Evolutionary conservation across 2,888 invertebrate species (phyloP).

Genomic region (Synergus japonicus): DNA sequence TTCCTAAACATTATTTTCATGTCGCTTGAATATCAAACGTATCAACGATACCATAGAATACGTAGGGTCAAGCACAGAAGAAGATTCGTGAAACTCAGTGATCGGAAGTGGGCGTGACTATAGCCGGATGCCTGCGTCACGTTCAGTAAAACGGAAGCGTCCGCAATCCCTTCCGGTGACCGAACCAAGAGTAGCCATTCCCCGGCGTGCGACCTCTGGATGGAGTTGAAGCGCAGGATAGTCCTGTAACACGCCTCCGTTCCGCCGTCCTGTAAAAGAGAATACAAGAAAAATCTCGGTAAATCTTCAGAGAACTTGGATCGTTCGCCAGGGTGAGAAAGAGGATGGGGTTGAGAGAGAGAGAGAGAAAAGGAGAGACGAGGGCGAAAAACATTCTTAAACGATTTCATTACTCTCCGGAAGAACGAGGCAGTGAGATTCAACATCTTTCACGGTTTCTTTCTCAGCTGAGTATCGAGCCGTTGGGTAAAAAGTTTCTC

Average conservation of each 20-base stretch:
- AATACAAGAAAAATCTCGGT: conserved; percentile 39
- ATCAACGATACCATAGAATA: conserved; percentile 54
- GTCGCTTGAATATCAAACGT: conserved; percentile 39
- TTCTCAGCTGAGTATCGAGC: conserved; percentile 25
- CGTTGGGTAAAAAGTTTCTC: conserved; percentile 31
- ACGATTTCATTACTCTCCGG: conserved; percentile 39
- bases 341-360: conserved; percentile 21
- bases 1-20: not conserved
- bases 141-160: conserved; percentile 82
- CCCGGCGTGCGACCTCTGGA: conserved; percentile 81
- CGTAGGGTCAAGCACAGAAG: conserved; percentile 63
- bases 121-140: conserved; percentile 78
- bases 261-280: conserved; percentile 79
- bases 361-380: not conserved
- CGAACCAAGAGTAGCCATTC: conserved; percentile 83
- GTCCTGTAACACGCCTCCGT: conserved; percentile 81
- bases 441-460: conserved; percentile 33
- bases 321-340: conserved; percentile 22
- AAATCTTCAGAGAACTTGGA: conserved; percentile 32
- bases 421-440: conserved; percentile 26
- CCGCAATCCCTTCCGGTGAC: conserved; percentile 82
- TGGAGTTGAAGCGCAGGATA: conserved; percentile 80
- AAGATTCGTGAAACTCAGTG: conserved; percentile 61
- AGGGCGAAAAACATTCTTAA: conserved; percentile 29
- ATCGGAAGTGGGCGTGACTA: conserved; percentile 65